These are phyloP conservation scores for Caenorhabditis inopinata DNA, from an alignment of 1,140 invertebrate genomes.

Conservation along the genomic window DNA sequence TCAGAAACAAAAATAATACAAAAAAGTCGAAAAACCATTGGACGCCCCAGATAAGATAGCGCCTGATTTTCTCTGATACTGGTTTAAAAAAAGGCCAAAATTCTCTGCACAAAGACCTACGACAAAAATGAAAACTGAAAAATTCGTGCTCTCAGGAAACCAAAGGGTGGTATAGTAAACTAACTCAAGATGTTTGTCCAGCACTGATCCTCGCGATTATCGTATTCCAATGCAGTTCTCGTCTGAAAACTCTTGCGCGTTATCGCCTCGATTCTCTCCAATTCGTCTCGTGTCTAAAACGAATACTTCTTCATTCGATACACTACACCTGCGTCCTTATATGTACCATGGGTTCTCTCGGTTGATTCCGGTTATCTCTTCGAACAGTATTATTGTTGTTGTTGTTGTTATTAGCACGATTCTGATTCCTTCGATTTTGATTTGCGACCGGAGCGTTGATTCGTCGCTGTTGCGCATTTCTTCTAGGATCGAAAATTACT, in stretches of 20 bases:
- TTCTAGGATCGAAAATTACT: not conserved
- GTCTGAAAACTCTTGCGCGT: not conserved
- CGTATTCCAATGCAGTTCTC: constrained; percentile 4
- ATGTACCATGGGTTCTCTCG: not conserved
- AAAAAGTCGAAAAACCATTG: too few species aligned
- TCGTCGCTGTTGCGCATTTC: not conserved
- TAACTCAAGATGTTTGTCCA: not conserved
- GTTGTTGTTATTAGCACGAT: not conserved
- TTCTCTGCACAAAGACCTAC: too few species aligned
- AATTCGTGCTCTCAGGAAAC: too few species aligned
- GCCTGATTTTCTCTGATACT: too few species aligned
- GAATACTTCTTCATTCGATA: too few species aligned
- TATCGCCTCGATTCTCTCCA: not conserved
- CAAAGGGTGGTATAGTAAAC: too few species aligned
- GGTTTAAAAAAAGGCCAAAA: too few species aligned
- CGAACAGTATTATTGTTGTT: not conserved
- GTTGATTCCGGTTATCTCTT: not conserved
- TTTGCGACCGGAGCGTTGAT: not conserved
- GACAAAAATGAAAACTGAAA: too few species aligned
- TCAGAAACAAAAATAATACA: too few species aligned
- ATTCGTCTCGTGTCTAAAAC: not conserved
- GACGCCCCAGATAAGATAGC: too few species aligned
- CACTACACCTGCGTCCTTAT: too few species aligned
- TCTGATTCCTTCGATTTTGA: not conserved
- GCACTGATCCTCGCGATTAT: not conserved